These are phyloP conservation scores for Camponotus pennsylvanicus DNA, from an alignment of 1,140 invertebrate species.

Conservation along the genomic window DNA sequence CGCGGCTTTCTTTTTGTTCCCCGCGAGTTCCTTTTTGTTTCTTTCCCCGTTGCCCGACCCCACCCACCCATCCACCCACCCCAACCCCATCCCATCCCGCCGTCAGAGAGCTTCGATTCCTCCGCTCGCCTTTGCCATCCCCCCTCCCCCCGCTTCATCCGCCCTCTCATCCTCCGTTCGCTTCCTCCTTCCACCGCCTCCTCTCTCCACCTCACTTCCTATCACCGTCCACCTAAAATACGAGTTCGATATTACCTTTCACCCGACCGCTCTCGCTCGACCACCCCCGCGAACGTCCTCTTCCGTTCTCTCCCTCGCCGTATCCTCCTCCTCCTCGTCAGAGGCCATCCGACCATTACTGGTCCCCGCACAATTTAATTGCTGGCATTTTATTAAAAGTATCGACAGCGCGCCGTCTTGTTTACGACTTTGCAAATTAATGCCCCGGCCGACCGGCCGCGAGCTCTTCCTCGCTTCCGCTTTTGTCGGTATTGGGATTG, in stretches of 20 bases:
- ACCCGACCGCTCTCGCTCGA: slow-evolving; percentile 73
- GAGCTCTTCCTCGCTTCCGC: slow-evolving; percentile 66
- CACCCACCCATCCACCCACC: slow-evolving; percentile 67
- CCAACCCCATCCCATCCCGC: neutral
- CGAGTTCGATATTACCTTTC: slow-evolving; percentile 81
- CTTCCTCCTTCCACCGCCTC: slow-evolving; percentile 34
- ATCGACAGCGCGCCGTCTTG: slow-evolving; percentile 83
- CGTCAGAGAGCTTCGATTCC: slow-evolving; percentile 60
- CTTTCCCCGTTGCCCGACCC: slow-evolving; percentile 74
- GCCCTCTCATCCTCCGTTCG: slow-evolving; percentile 43
- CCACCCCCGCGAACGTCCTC: slow-evolving; percentile 57
- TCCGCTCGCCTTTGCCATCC: slow-evolving; percentile 64
- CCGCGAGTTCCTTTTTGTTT: slow-evolving; percentile 75
- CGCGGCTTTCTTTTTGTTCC: slow-evolving; percentile 77
- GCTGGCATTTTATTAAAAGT: slow-evolving; percentile 86
- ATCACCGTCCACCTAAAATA: slow-evolving; percentile 77
- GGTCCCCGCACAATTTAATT: slow-evolving; percentile 82
- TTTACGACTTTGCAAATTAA: slow-evolving; percentile 85
- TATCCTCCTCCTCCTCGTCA: slow-evolving; percentile 58
- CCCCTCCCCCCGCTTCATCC: slow-evolving; percentile 9
- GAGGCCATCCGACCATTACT: slow-evolving; percentile 67
- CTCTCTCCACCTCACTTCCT: slow-evolving; percentile 43
- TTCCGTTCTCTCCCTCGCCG: slow-evolving; percentile 54
- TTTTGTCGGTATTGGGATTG: slow-evolving; percentile 65
- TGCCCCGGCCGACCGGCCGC: slow-evolving; percentile 66